phyloP scores from a whole-genome alignment of 2,888 invertebrate species.

The Argyra leucocephala region DNA sequence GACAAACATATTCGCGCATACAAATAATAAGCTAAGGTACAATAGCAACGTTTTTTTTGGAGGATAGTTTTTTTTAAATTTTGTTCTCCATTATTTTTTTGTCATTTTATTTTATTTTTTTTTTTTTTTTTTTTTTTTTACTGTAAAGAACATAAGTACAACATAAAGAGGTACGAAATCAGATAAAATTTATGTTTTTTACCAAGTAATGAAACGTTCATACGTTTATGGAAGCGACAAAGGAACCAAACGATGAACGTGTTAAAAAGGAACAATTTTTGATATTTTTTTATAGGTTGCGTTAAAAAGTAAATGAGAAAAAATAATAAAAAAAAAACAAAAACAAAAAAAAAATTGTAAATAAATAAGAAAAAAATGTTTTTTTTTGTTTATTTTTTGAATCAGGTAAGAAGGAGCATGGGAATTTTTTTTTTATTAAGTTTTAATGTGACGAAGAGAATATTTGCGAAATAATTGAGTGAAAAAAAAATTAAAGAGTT shows the following conservation, averaged over 20 bases:
- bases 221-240: not conserved
- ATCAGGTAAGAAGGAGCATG: not conserved
- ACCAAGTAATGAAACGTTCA: not conserved
- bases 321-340: not conserved
- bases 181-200: not conserved
- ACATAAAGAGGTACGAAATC: not conserved
- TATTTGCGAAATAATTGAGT: not conserved
- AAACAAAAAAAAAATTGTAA: not conserved
- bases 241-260: not conserved
- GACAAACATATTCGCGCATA: too few relatives aligned
- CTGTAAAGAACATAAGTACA: not conserved
- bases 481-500: not conserved
- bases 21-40: too few relatives aligned
- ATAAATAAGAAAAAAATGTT: too few relatives aligned
- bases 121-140: too few relatives aligned
- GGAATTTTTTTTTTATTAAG: too few relatives aligned
- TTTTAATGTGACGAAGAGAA: not conserved
- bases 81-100: too few relatives aligned
- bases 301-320: not conserved
- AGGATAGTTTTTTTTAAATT: too few relatives aligned
- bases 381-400: too few relatives aligned
- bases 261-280: not conserved
- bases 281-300: not conserved
- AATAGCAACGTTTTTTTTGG: too few relatives aligned
- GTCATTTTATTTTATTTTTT: too few relatives aligned